These are phyloP conservation scores for Ginglymostoma cirratum DNA, from an alignment of 2,113 vertebrate genomes.

Conservation along the genomic window DNA sequence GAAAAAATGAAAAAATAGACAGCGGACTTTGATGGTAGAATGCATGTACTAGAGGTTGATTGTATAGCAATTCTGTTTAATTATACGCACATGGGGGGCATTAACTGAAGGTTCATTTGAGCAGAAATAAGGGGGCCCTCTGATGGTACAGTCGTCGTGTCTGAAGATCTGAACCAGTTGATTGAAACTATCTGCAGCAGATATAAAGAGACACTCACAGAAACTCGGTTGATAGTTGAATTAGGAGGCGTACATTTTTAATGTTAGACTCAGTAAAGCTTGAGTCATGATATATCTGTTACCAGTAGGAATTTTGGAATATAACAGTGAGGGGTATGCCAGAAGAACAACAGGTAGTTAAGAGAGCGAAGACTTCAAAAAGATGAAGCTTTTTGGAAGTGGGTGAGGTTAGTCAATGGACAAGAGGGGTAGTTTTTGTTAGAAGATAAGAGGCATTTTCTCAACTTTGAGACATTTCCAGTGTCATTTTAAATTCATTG, in stretches of 20 bases:
- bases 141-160: too few species aligned
- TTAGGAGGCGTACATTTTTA: neutral
- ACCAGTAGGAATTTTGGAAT: neutral
- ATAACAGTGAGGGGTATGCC: neutral
- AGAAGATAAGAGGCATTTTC: neutral
- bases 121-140: too few species aligned
- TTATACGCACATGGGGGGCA: too few species aligned
- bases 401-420: neutral
- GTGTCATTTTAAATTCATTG: neutral
- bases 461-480: neutral
- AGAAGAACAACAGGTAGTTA: neutral
- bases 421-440: neutral
- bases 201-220: neutral
- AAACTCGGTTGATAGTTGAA: neutral
- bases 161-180: too few species aligned
- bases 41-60: neutral
- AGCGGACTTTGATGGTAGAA: neutral
- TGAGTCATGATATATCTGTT: neutral
- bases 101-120: too few species aligned
- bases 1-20: too few species aligned
- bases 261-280: neutral
- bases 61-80: too few species aligned
- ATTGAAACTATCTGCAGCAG: neutral
- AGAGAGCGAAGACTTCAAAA: neutral
- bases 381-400: neutral